Conservation (phyloP, 2,113 vertebrate species). For the Physeter macrocephalus region DNA sequence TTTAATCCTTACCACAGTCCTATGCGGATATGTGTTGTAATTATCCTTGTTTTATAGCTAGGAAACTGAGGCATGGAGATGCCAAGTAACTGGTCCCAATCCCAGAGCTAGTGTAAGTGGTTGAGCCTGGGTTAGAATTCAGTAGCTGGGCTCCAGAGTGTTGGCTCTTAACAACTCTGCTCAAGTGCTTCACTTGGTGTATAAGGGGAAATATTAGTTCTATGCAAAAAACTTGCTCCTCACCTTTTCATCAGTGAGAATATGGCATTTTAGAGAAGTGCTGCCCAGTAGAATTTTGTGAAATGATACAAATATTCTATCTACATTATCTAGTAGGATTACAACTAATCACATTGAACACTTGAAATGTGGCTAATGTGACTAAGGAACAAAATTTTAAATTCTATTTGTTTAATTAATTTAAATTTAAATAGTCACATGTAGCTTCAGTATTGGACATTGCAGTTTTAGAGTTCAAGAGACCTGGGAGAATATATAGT, state of each 20-base stretch:
- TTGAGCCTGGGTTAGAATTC: neutral
- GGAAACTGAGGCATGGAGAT: neutral
- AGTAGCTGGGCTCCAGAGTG: neutral
- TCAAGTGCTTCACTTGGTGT: neutral
- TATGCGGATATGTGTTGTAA: neutral
- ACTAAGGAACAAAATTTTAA: neutral
- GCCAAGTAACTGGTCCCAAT: neutral
- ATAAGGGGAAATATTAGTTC: neutral
- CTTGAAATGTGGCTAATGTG: neutral
- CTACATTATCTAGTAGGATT: neutral
- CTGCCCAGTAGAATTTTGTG: neutral
- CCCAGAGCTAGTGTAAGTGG: neutral
- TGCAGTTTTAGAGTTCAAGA: neutral
- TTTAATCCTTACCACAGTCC: neutral
- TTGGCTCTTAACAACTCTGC: neutral
- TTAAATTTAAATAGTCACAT: neutral
- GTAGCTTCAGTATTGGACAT: neutral
- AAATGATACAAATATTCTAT: neutral
- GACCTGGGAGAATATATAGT: neutral
- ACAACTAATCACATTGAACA: neutral
- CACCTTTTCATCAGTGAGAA: neutral
- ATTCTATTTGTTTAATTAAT: constrained; percentile 8
- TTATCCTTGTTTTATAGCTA: neutral
- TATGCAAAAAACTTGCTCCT: neutral
- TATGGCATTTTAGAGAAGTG: neutral